A percentile compares a stretch with the other conserved stretches of the same genome.
Conservation (phyloP, 2,113 vertebrate species). For the Misgurnus mizolepis region DNA sequence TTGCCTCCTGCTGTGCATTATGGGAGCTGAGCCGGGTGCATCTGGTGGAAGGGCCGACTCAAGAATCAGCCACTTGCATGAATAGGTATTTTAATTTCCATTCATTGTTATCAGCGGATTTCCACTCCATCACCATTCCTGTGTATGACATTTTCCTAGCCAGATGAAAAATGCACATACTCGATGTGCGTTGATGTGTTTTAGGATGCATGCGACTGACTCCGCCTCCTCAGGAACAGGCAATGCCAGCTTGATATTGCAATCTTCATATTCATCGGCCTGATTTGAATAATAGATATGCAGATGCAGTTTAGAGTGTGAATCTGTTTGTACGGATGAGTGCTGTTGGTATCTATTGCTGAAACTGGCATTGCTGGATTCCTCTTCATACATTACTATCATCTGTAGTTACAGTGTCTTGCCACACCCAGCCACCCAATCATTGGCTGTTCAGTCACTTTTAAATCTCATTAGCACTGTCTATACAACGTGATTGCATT, state of each 20-base stretch:
- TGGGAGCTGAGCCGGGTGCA: conserved; percentile 78
- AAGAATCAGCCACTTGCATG: conserved; percentile 81
- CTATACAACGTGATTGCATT: not conserved
- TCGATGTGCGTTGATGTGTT: conserved; percentile 26
- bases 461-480: not conserved
- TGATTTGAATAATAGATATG: not conserved
- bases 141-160: conserved; percentile 38
- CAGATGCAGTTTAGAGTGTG: not conserved
- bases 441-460: not conserved
- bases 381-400: conserved; percentile 5
- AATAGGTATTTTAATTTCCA: conserved; percentile 83
- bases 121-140: conserved; percentile 25
- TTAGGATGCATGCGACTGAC: conserved; percentile 17
- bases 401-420: not conserved
- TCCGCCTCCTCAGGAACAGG: conserved; percentile 14
- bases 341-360: not conserved
- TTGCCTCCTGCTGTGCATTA: conserved; percentile 73
- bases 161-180: conserved; percentile 27
- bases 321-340: not conserved
- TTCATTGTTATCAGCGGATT: conserved; percentile 59
- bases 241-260: conserved; percentile 18
- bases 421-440: not conserved
- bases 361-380: conserved; percentile 21
- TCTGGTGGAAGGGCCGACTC: conserved; percentile 66
- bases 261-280: not conserved